Evolutionary conservation across 2,888 invertebrate genomes (phyloP).

Genomic region (Tenthredo livida): DNA sequence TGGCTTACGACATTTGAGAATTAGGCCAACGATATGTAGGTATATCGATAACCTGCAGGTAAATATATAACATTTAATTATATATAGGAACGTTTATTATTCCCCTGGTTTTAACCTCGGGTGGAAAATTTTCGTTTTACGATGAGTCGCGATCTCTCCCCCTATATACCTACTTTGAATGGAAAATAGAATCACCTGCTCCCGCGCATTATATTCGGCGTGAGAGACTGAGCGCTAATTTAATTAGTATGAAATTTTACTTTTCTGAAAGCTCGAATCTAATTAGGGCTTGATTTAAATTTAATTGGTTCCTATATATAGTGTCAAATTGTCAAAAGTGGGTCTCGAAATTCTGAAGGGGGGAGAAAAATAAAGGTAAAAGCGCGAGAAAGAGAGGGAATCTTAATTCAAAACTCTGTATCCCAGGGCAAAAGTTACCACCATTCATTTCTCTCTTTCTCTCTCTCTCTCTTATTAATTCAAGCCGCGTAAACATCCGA

Average conservation of each 20-base stretch:
- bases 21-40: too few relatives aligned
- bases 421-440: neutral
- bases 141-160: neutral
- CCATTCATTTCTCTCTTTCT: neutral
- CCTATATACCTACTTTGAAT: constrained; percentile 7
- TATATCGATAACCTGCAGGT: too few relatives aligned
- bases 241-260: constrained; percentile 22
- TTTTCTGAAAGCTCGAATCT: constrained; percentile 32
- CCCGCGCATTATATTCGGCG: constrained; percentile 16
- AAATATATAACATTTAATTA: too few relatives aligned
- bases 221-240: constrained; percentile 16
- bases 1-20: too few relatives aligned
- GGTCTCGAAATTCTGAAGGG: neutral
- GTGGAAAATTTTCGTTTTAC: neutral
- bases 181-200: constrained; percentile 22
- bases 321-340: constrained; percentile 42
- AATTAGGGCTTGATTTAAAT: constrained; percentile 36
- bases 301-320: constrained; percentile 27
- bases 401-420: constrained; percentile 11
- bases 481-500: constrained; percentile 20
- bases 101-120: neutral
- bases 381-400: neutral
- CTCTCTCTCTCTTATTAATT: constrained; percentile 18
- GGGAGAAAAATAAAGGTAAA: neutral
- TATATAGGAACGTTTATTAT: neutral